Conservation (phyloP, 2,888 invertebrate genomes). For the Eristalis intricaria region DNA sequence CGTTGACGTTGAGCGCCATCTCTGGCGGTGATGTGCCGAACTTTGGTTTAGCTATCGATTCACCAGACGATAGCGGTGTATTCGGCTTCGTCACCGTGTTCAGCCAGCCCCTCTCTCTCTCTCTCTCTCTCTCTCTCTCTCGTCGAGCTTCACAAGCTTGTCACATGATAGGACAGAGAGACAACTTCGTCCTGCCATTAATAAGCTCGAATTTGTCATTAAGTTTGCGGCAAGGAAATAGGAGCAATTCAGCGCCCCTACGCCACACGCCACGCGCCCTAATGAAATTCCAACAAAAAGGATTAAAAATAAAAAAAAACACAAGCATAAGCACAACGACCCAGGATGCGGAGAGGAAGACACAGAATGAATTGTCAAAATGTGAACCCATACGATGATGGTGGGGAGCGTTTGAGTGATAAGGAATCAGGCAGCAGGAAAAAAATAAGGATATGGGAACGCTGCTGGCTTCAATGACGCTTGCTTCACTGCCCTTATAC, state of each 20-base stretch:
- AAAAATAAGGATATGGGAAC: constrained; percentile 11
- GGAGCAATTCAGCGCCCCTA: background rate
- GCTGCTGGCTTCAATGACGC: constrained; percentile 11
- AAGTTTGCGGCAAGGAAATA: constrained; percentile 23
- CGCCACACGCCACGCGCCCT: background rate
- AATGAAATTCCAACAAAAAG: constrained; percentile 37
- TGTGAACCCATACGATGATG: constrained; percentile 23
- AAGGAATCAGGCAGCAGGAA: constrained; percentile 1
- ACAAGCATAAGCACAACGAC: background rate
- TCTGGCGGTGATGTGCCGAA: constrained; percentile 52
- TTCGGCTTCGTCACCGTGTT: constrained; percentile 48
- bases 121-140: background rate
- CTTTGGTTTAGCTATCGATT: constrained; percentile 34
- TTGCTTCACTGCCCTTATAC: constrained; percentile 22
- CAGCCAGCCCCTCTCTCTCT: background rate
- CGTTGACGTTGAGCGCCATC: constrained; percentile 38
- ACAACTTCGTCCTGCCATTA: constrained; percentile 40
- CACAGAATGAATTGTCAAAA: constrained; percentile 30
- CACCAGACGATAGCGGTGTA: constrained; percentile 10
- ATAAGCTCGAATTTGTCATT: constrained; percentile 66
- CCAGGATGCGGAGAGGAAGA: constrained; percentile 5
- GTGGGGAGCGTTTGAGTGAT: constrained; percentile 34
- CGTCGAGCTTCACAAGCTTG: constrained; percentile 10
- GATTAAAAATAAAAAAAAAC: constrained; percentile 32
- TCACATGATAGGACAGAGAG: constrained; percentile 4